A percentile compares a stretch with the other conserved stretches of the same genome.
Conservation (phyloP, 2,888 invertebrate genomes). For the Microctonus hyperodae region DNA sequence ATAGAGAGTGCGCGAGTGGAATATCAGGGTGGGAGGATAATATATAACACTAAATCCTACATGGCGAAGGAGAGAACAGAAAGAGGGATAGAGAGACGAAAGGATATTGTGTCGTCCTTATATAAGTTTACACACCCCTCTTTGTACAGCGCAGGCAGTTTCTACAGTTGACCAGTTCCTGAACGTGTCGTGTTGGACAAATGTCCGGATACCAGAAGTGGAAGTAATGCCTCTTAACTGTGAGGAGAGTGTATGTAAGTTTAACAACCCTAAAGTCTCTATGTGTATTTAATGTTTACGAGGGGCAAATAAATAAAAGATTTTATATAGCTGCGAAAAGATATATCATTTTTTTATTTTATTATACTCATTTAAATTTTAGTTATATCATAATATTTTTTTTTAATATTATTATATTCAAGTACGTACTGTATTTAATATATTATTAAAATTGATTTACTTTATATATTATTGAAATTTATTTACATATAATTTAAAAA, state of each 20-base stretch:
- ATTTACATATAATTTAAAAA: too few species aligned
- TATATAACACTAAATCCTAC: constrained; percentile 50
- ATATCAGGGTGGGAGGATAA: not conserved
- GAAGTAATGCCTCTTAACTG: constrained; percentile 61
- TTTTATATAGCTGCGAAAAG: not conserved
- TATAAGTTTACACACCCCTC: constrained; percentile 21
- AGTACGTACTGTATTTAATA: too few species aligned
- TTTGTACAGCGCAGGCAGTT: constrained; percentile 30
- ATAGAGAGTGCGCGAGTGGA: constrained; percentile 2
- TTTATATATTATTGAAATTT: too few species aligned
- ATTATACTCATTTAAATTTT: too few species aligned
- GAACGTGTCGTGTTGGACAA: constrained; percentile 61
- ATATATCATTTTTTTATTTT: not conserved
- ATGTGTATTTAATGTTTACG: not conserved
- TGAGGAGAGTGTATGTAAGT: constrained; percentile 28
- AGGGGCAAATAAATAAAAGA: not conserved
- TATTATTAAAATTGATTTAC: too few species aligned
- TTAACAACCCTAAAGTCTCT: not conserved
- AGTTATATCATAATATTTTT: too few species aligned
- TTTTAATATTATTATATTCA: too few species aligned
- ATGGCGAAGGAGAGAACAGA: constrained; percentile 32
- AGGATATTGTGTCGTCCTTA: constrained; percentile 35
- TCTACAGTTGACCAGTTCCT: constrained; percentile 52
- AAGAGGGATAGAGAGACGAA: constrained; percentile 33
- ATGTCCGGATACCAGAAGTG: constrained; percentile 62